Evolutionary conservation across 2,113 vertebrate genomes (phyloP).

Genomic region (Odontophorus gujanensis): DNA sequence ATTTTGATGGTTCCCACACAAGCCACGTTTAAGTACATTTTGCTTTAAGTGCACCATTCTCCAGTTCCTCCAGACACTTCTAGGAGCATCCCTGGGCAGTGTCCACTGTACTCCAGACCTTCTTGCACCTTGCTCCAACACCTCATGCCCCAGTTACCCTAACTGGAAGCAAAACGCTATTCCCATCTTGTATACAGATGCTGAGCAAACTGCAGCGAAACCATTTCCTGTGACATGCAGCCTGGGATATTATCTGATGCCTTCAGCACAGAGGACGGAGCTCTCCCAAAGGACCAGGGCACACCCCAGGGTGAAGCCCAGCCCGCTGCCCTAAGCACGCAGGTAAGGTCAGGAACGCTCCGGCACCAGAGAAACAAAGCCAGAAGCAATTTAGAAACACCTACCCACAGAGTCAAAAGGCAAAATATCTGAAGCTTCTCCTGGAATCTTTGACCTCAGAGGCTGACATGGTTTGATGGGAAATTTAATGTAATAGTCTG

Average conservation of each 20-base stretch:
- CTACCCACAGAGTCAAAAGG: slow-evolving; percentile 85
- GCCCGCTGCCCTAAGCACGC: slow-evolving; percentile 60
- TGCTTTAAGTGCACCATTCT: background rate
- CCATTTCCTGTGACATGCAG: accelerated
- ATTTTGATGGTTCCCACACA: background rate
- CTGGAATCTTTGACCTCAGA: slow-evolving; percentile 82
- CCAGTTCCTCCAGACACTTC: background rate
- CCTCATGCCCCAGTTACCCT: slow-evolving; percentile 17
- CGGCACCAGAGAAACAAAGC: slow-evolving; percentile 82
- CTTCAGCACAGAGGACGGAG: background rate
- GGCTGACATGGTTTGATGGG: slow-evolving; percentile 85
- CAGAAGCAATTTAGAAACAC: slow-evolving; percentile 94
- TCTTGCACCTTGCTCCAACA: background rate
- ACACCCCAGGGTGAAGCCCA: background rate
- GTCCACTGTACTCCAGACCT: background rate
- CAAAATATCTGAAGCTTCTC: slow-evolving; percentile 80
- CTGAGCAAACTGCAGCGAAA: background rate
- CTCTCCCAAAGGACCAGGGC: accelerated
- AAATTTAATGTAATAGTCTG: slow-evolving; percentile 87
- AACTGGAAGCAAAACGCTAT: background rate
- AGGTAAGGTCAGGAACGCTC: slow-evolving; percentile 76
- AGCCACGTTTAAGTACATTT: background rate
- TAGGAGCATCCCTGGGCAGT: background rate
- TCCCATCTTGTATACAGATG: background rate
- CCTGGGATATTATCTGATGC: background rate